A percentile compares a stretch with the other conserved stretches of the same genome.
phyloP scores from a whole-genome alignment of 2,113 vertebrate species.

The Stegastes partitus region DNA sequence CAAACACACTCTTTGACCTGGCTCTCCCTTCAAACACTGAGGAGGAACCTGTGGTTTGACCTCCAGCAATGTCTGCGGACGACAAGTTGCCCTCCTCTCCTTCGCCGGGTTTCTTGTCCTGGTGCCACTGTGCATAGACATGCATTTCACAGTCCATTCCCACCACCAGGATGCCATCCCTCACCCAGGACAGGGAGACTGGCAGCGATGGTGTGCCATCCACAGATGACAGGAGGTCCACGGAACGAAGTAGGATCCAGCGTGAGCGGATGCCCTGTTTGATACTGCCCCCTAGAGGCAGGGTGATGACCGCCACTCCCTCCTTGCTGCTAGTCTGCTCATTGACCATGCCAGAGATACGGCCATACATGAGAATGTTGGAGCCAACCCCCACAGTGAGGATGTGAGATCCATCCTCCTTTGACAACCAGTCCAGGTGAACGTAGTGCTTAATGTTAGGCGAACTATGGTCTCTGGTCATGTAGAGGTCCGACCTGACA shows the following conservation, averaged over 20 bases:
- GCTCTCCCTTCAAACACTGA: constrained; percentile 82
- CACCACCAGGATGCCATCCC: constrained; percentile 97
- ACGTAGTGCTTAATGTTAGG: constrained; percentile 98
- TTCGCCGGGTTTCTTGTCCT: constrained; percentile 89
- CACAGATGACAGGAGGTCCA: constrained; percentile 95
- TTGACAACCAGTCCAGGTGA: constrained; percentile 98
- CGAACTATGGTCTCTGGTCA: constrained; percentile 90
- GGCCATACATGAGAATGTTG: constrained; percentile 98
- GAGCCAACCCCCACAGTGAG: constrained; percentile 97
- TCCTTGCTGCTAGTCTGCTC: constrained; percentile 94
- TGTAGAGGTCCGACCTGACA: constrained; percentile 91
- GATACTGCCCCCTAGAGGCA: constrained; percentile 97
- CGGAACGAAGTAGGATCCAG: constrained; percentile 94
- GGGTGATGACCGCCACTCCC: constrained; percentile 94
- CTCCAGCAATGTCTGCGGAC: constrained; percentile 80
- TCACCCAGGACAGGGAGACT: constrained; percentile 97
- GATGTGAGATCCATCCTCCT: constrained; percentile 98
- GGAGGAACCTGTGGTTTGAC: constrained; percentile 64
- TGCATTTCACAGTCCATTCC: constrained; percentile 99
- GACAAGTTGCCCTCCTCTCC: constrained; percentile 82
- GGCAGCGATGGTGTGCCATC: constrained; percentile 97
- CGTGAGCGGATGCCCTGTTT: constrained; percentile 97
- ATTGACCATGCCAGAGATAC: constrained; percentile 94
- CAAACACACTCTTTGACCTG: constrained; percentile 90
- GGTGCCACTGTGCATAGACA: constrained; percentile 98